phyloP scores from a whole-genome alignment of 2,797 vertebrate genomes.

The Holocentrus rufus region DNA sequence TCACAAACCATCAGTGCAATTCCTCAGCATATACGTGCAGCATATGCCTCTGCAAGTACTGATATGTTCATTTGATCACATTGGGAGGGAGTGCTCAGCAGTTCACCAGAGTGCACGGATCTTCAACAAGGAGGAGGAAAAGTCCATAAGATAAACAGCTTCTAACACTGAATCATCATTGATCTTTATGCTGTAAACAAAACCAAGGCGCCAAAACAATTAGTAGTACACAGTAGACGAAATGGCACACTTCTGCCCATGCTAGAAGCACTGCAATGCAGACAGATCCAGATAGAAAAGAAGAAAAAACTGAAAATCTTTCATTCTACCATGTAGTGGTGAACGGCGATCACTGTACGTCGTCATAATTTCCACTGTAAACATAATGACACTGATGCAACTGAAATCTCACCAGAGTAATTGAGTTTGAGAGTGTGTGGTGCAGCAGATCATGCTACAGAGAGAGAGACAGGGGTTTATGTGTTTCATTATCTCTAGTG shows the following conservation, averaged over 20 bases:
- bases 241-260: constrained; percentile 43
- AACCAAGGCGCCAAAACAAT: constrained; percentile 63
- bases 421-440: constrained; percentile 36
- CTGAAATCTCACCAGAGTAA: constrained; percentile 35
- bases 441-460: constrained; percentile 67
- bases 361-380: constrained; percentile 47
- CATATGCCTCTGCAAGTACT: constrained; percentile 76
- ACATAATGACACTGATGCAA: constrained; percentile 45
- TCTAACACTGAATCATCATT: constrained; percentile 58
- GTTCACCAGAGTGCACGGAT: constrained; percentile 54
- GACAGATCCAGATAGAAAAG: constrained; percentile 37
- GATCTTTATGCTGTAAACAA: constrained; percentile 69
- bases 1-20: constrained; percentile 83
- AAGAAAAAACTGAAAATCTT: constrained; percentile 14
- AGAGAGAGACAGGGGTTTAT: constrained; percentile 34
- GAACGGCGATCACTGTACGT: constrained; percentile 30
- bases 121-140: constrained; percentile 56
- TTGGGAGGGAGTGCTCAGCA: constrained; percentile 63
- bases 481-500: constrained; percentile 65
- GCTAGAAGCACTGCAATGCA: constrained; percentile 53
- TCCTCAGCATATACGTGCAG: constrained; percentile 68
- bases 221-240: constrained; percentile 51
- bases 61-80: constrained; percentile 56
- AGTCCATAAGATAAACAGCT: constrained; percentile 58
- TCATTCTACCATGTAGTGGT: constrained; percentile 18